Percentiles rank a stretch among this genome's conserved stretches.
Conservation (phyloP, 2,113 vertebrate species). For the Phoxinus phoxinus region DNA sequence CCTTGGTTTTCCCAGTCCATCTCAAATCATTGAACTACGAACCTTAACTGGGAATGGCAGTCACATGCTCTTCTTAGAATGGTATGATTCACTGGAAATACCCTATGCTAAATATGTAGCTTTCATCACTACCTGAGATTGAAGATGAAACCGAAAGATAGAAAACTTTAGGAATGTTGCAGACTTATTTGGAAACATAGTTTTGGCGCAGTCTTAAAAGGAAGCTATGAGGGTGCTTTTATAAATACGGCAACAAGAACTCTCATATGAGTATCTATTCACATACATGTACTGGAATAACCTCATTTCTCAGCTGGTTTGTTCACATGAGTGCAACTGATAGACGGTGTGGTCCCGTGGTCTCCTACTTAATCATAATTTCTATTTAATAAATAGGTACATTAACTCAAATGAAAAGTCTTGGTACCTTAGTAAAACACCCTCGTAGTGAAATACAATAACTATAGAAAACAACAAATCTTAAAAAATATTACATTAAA, state of each 20-base stretch:
- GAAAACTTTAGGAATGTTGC: constrained; percentile 26
- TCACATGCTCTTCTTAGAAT: neutral
- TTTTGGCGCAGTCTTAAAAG: constrained; percentile 32
- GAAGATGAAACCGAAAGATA: neutral
- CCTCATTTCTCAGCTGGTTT: neutral
- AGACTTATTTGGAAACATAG: constrained; percentile 36
- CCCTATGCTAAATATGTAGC: neutral
- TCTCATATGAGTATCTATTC: constrained; percentile 1
- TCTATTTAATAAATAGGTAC: neutral
- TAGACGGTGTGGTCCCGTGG: neutral
- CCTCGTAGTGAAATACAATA: neutral
- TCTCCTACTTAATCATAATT: neutral
- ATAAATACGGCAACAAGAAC: neutral
- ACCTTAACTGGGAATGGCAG: constrained; percentile 2
- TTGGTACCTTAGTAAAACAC: neutral
- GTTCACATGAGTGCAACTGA: neutral
- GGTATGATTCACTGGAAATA: neutral
- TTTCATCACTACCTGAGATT: neutral
- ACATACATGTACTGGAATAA: neutral
- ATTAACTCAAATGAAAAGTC: neutral
- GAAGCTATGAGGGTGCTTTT: neutral
- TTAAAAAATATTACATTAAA: neutral
- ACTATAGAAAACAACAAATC: neutral
- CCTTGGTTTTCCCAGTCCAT: neutral
- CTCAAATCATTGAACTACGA: neutral